These are phyloP conservation scores for Laticauda colubrina DNA, from an alignment of 2,113 vertebrate species.

Conservation along the genomic window DNA sequence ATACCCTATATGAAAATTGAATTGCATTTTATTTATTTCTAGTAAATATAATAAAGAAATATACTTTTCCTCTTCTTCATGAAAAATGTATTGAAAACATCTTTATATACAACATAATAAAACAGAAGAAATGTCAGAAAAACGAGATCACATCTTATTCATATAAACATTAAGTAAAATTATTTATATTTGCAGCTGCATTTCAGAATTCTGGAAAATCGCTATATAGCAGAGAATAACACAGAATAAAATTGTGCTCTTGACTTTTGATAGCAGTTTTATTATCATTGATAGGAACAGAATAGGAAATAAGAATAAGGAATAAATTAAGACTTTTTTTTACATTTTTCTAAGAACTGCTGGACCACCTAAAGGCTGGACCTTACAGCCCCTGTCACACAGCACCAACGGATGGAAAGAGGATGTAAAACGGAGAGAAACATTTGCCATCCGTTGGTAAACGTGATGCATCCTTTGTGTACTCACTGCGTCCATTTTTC, in stretches of 20 bases:
- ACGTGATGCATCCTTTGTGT: too few relatives aligned
- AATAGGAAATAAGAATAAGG: neutral
- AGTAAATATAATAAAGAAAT: conserved; percentile 12
- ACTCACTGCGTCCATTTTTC: too few relatives aligned
- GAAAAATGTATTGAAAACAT: neutral
- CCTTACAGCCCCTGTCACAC: too few relatives aligned
- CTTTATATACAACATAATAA: conserved; percentile 13
- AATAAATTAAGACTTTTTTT: neutral
- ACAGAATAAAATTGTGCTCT: neutral
- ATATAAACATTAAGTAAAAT: conserved; percentile 17
- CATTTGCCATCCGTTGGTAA: too few relatives aligned
- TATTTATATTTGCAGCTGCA: neutral
- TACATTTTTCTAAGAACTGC: neutral
- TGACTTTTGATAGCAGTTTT: neutral
- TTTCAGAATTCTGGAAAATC: neutral
- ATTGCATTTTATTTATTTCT: neutral
- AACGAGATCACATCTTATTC: neutral
- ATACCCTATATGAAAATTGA: neutral
- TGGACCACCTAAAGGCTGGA: neutral
- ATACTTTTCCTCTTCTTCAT: neutral
- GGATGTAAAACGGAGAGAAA: too few relatives aligned
- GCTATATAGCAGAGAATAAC: neutral
- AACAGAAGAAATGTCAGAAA: conserved; percentile 3
- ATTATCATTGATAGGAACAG: neutral
- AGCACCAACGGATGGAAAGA: too few relatives aligned